Percentiles rank a stretch among this genome's conserved stretches.
Conservation (phyloP, 2,113 vertebrate genomes). For the Phylloscopus trochilus region DNA sequence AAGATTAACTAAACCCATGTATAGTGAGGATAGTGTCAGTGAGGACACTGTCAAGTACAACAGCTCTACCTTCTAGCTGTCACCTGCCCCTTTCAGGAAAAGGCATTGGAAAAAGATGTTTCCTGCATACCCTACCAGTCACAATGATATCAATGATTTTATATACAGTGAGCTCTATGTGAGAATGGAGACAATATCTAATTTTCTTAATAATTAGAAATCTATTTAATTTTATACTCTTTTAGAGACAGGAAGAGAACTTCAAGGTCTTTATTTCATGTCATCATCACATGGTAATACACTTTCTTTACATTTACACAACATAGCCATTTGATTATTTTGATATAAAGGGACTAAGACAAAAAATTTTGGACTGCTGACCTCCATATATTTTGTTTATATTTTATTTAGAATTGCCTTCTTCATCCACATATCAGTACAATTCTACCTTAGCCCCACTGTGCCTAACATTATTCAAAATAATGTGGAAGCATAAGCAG, state of each 20-base stretch:
- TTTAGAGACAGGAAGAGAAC: not conserved
- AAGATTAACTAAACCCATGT: not conserved
- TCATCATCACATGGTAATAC: not conserved
- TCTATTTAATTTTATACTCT: not conserved
- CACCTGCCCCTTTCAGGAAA: not conserved
- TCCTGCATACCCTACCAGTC: not conserved
- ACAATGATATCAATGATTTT: not conserved
- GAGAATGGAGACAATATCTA: not conserved
- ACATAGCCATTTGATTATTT: not conserved
- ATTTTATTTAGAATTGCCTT: not conserved
- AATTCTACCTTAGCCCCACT: not conserved
- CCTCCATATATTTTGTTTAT: not conserved
- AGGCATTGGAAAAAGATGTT: not conserved
- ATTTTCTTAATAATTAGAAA: not conserved
- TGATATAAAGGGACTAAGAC: not conserved
- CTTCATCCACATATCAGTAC: not conserved
- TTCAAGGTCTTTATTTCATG: not conserved
- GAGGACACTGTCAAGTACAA: not conserved
- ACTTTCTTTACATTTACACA: not conserved
- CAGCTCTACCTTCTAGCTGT: not conserved
- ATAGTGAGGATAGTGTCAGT: no score
- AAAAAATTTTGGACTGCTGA: not conserved
- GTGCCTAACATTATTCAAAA: not conserved
- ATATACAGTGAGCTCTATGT: not conserved
- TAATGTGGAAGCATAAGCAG: not conserved